Evolutionary conservation across 2,797 vertebrate species (phyloP), one percentile per base, ranked within the genome.

Genomic region (Leontopithecus rosalia): DNA sequence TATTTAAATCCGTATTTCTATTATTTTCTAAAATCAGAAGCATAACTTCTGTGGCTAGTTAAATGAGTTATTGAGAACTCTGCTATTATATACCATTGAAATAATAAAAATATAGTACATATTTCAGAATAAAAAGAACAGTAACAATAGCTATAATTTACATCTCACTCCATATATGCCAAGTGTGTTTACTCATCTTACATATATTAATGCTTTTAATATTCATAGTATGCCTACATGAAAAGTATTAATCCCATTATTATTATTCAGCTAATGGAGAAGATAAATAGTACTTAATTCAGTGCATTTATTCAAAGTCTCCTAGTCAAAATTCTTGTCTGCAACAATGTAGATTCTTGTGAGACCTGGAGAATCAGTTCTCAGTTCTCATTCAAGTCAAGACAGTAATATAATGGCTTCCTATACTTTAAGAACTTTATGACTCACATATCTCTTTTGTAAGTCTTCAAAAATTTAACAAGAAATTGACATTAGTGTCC

Each of bases 381-480:
- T 64, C 17, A 72, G 28, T 77, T 91, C 90, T 72, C 30, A 48
- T 67, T 33, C 55, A 76, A 55, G 19, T 92, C 19, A 84, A 90
- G 48, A 75, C 17, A 86, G 36, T 50, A 80, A 55, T 26, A 75
- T 15, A 81, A 80, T 48, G 72, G 30, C 11, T 79, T 91, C 88
- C 39, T 33, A 86, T 33, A 57, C 57, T 91, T 95, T 41, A 5
- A 85, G 95, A 88, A 67, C 0, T 9, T 50, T 61, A 30, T 89
- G 80, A 82, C 22, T 89, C 64, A 82, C 15, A 90, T 90, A 97
- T 96, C 95, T 92, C 58, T 57, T 96, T 94, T 79, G 72, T 58
- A 93, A 94, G 11, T 46, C 50, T 91, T 90, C n/a, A 82, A 12
- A 12, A 85, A 88, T 76, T 90, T 95, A 95, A 93, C 22, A 94